Conservation (phyloP, 2,888 invertebrate genomes). For the Brachypalpus laphriformis region DNA sequence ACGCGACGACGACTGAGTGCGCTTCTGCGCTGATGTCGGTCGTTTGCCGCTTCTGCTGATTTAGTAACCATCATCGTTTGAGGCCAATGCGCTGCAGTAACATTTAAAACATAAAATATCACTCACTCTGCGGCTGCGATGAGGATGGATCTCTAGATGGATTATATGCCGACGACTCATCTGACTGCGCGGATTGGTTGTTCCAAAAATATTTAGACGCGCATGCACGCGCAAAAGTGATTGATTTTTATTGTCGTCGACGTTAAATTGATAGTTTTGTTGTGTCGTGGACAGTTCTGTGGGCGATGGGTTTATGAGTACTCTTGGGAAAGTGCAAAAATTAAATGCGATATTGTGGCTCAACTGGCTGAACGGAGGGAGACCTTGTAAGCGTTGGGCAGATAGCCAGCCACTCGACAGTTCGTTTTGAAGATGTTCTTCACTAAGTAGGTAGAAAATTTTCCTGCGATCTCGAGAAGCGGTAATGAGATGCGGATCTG, state of each 20-base stretch:
- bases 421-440: background rate
- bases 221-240: slow-evolving; percentile 33
- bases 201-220: slow-evolving; percentile 8
- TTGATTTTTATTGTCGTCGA: slow-evolving; percentile 37
- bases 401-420: background rate
- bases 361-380: no score
- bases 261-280: slow-evolving; percentile 1
- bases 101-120: slow-evolving; percentile 55
- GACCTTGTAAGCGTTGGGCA: background rate
- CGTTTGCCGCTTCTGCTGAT: slow-evolving; percentile 42
- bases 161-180: background rate
- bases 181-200: background rate
- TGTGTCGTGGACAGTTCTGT: slow-evolving; percentile 8
- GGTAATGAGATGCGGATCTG: no score
- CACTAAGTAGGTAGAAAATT: no score
- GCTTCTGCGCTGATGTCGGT: background rate
- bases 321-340: background rate
- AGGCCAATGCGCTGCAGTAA: slow-evolving; percentile 39
- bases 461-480: no score
- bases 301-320: slow-evolving; percentile 12
- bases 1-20: background rate
- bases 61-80: slow-evolving; percentile 50
- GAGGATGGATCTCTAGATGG: background rate
- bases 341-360: slow-evolving; percentile 11
- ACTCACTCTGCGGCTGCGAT: slow-evolving; percentile 30